Conservation (phyloP, 1,140 invertebrate genomes). For the Drosophila aff. region DNA sequence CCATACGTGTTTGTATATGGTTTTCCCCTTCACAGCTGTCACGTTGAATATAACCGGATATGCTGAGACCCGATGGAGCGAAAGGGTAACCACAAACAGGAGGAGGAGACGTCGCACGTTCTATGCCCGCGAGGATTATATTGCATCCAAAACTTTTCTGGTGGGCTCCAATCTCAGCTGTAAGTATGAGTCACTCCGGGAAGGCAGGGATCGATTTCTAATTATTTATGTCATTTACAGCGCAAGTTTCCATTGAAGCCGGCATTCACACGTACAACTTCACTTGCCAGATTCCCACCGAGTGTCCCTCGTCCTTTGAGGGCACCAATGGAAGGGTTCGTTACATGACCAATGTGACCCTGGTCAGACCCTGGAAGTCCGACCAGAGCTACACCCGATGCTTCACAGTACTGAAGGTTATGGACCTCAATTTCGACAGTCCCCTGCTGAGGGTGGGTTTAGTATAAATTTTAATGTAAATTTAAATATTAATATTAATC, state of each 20-base stretch:
- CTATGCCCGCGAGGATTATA: conserved; percentile 73
- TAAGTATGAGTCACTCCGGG: conserved; percentile 80
- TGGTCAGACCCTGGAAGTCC: conserved; percentile 91
- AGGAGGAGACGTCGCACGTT: conserved; percentile 32
- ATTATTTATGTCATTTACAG: conserved; percentile 28
- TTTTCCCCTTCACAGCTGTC: conserved; percentile 46
- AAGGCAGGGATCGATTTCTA: conserved; percentile 56
- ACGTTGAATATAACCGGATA: conserved; percentile 67
- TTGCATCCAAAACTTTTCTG: conserved; percentile 71
- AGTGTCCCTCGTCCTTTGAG: conserved; percentile 90
- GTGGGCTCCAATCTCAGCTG: conserved; percentile 67
- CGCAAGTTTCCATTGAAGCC: conserved; percentile 63
- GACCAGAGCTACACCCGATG: conserved; percentile 90
- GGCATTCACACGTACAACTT: conserved; percentile 88
- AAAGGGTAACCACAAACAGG: conserved; percentile 30
- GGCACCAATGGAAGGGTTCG: conserved; percentile 89
- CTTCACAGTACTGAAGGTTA: conserved; percentile 90
- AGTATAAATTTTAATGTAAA: no score
- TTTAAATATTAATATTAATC: neutral
- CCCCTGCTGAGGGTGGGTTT: conserved; percentile 60
- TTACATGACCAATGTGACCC: conserved; percentile 88
- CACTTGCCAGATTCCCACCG: conserved; percentile 86
- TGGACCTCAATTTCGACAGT: conserved; percentile 89
- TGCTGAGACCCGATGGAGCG: conserved; percentile 68
- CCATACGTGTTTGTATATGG: conserved; percentile 4